phyloP scores from a whole-genome alignment of 2,113 vertebrate species.

The Hippocampus zosterae region DNA sequence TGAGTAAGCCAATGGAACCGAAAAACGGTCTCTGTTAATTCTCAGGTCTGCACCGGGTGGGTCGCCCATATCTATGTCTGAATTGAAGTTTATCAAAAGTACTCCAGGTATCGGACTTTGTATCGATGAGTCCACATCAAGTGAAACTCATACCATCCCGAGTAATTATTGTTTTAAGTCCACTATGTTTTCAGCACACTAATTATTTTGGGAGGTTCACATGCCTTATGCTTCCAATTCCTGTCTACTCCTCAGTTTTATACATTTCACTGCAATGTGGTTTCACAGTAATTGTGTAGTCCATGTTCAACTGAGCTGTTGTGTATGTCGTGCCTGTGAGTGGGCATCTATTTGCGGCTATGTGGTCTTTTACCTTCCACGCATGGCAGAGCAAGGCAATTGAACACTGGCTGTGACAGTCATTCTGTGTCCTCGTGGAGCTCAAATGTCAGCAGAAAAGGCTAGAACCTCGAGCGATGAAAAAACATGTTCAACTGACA shows the following conservation, averaged over 20 bases:
- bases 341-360: conserved; percentile 13
- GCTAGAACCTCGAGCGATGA: conserved; percentile 26
- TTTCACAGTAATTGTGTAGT: neutral
- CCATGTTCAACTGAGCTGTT: neutral
- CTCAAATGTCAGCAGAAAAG: conserved; percentile 39
- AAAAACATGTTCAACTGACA: conserved; percentile 11
- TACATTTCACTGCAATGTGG: neutral
- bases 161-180: neutral
- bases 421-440: conserved; percentile 24
- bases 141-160: too few relatives aligned
- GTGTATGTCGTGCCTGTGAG: neutral
- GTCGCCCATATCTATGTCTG: too few relatives aligned
- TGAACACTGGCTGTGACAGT: conserved; percentile 32
- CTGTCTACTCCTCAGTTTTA: neutral
- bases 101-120: too few relatives aligned
- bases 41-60: too few relatives aligned
- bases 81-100: too few relatives aligned
- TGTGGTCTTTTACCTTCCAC: conserved; percentile 36
- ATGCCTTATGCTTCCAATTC: conserved; percentile 2
- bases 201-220: neutral
- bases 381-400: conserved; percentile 44
- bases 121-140: too few relatives aligned
- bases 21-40: too few relatives aligned
- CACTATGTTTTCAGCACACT: neutral
- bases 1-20: too few relatives aligned